Base-by-base conservation (phyloP, 2,113 vertebrate species). In the Diadophis punctatus region DNA sequence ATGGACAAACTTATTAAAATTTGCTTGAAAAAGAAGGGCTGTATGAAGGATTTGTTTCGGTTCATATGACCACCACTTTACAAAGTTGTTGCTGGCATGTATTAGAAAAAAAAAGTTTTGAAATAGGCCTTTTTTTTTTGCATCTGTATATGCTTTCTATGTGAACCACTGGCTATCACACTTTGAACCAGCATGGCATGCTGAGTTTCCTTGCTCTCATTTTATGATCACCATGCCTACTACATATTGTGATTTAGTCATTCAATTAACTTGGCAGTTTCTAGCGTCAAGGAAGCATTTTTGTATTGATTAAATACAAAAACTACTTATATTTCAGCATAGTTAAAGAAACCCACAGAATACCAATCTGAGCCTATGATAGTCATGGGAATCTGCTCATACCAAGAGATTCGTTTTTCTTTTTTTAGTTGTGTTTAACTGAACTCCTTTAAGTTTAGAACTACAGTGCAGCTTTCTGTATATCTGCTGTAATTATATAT, bases 81-180 rank as follows among this genome's bases (percentile, higher is more conserved):
- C 55, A 53, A 80, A 90, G 56, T 46, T 55, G 2, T 48, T 90
- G 80, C 88, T 91, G 93, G 74, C 88, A 68, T 87, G 30, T 27
- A 30, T 55, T 93, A 27, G 46, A 87, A 92, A 92, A 88, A 74
- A 89, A 88, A 74, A 87, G 51, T 94, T 91, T 90, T 94, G 86
- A 91, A 55, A 51, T 25, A 63, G 34, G 89, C 9, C 80, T 63
- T 93, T 8, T 49, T 49, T 9, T 51, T 93, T 58, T 63, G 8
- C 80, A 89, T 90, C 80, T 49, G 22, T 93, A 52, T 93, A 90
- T 93, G 84, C 91, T 94, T 95, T 94, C 86, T 91, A 87, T 92
- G 93, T 93, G 91, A 68, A 87, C 88, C 14, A 14, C 92, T 92
- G 46, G 56, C 34, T 30, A 63, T 94, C 90, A 58, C 0, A 1